phyloP scores from a whole-genome alignment of 1,140 invertebrate species.

The Chionoecetes opilio region DNA sequence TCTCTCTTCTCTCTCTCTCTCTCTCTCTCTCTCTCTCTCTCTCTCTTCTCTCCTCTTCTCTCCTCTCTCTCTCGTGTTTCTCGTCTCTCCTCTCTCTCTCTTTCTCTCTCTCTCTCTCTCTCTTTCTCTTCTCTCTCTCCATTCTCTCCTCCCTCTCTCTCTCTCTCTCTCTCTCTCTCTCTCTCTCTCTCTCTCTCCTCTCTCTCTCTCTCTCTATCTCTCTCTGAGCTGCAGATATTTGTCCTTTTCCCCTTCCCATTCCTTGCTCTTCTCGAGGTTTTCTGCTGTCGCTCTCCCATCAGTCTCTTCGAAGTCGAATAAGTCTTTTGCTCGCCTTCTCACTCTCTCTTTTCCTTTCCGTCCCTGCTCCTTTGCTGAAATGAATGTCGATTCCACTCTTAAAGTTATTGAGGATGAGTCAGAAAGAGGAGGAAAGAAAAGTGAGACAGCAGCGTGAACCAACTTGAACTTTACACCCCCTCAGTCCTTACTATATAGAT shows the following conservation, averaged over 20 bases:
- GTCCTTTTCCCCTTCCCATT: too few relatives aligned
- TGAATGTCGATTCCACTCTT: too few relatives aligned
- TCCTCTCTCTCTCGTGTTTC: background rate
- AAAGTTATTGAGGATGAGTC: too few relatives aligned
- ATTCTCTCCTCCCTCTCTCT: background rate
- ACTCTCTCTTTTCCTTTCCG: background rate
- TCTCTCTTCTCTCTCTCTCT: too few relatives aligned
- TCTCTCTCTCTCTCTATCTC: background rate
- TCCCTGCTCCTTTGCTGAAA: too few relatives aligned
- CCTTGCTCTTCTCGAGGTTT: too few relatives aligned
- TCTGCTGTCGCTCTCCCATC: background rate
- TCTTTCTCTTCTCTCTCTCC: background rate
- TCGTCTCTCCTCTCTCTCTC: background rate
- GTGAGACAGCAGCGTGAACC: too few relatives aligned
- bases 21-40: background rate
- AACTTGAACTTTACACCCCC: too few relatives aligned
- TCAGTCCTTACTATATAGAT: too few relatives aligned
- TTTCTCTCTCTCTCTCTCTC: background rate
- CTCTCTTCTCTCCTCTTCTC: background rate
- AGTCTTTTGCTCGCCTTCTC: background rate
- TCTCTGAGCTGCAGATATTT: too few relatives aligned
- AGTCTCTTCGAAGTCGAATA: background rate
- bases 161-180: conserved; percentile 34
- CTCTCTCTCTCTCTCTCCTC: background rate
- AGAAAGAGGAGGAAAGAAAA: too few relatives aligned